Evolutionary conservation across 2,113 vertebrate species (phyloP).

Genomic region (Muntiacus reevesi): DNA sequence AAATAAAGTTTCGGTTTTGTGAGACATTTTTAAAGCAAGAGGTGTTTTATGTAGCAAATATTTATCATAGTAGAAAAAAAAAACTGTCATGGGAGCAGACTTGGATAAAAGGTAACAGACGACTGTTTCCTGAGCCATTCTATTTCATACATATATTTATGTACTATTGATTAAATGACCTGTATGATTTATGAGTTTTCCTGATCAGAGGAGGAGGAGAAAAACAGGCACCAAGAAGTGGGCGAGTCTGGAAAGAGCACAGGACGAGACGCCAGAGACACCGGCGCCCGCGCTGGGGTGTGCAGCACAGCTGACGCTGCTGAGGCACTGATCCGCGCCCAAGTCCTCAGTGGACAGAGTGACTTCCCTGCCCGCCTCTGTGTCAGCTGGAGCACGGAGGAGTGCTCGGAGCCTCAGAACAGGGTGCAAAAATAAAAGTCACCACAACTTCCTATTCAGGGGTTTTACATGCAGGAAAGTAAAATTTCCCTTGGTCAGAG

Average conservation of each 20-base stretch:
- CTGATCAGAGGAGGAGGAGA: neutral
- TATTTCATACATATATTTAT: neutral
- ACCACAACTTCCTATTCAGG: neutral
- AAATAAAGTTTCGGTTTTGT: neutral
- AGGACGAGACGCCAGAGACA: neutral
- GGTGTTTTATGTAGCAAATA: neutral
- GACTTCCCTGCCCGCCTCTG: neutral
- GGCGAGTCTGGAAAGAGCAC: neutral
- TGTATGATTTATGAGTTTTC: neutral
- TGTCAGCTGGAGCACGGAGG: neutral
- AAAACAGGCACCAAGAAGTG: neutral
- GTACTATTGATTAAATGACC: neutral
- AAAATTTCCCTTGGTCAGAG: neutral
- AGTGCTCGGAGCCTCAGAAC: neutral
- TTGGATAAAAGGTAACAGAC: neutral
- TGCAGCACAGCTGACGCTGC: fast-evolving
- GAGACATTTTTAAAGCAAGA: neutral
- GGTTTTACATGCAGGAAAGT: neutral
- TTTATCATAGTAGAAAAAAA: neutral
- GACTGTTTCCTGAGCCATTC: neutral
- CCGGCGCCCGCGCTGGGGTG: no score
- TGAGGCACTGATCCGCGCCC: neutral
- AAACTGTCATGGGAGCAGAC: neutral
- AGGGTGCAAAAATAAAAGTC: neutral
- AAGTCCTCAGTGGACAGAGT: neutral